A percentile compares a stretch with the other conserved stretches of the same genome.
Conservation (phyloP, 1,140 invertebrate species). For the Megalopta genalis region DNA sequence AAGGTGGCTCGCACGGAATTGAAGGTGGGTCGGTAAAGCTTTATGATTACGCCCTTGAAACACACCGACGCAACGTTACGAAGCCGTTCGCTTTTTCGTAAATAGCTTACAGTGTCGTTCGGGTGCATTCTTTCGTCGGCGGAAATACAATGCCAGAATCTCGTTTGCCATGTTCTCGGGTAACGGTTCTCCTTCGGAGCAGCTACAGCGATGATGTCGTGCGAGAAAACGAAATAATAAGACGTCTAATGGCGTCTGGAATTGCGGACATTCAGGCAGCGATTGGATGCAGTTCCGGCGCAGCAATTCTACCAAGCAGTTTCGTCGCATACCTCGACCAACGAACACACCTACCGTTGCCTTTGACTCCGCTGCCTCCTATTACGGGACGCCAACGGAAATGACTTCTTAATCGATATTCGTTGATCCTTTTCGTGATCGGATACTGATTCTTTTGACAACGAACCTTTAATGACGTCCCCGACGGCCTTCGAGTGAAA, state of each 20-base stretch:
- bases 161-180: slow-evolving; percentile 51
- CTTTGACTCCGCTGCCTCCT: slow-evolving; percentile 35
- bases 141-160: slow-evolving; percentile 54
- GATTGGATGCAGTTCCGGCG: slow-evolving; percentile 72
- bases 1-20: slow-evolving; percentile 1
- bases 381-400: slow-evolving; percentile 48
- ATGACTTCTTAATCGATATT: slow-evolving; percentile 76
- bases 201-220: slow-evolving; percentile 56
- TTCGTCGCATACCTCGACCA: slow-evolving; percentile 48
- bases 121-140: slow-evolving; percentile 49
- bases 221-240: slow-evolving; percentile 75
- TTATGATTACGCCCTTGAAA: slow-evolving; percentile 4
- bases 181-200: slow-evolving; percentile 59
- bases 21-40: slow-evolving; percentile 21
- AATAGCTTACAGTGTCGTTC: slow-evolving; percentile 54
- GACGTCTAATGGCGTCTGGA: slow-evolving; percentile 69
- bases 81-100: slow-evolving; percentile 25
- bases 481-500: slow-evolving; percentile 1
- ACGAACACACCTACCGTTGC: slow-evolving; percentile 33
- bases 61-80: slow-evolving; percentile 5
- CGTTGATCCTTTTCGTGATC: slow-evolving; percentile 51
- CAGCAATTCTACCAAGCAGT: slow-evolving; percentile 65
- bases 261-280: slow-evolving; percentile 71
- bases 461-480: slow-evolving; percentile 32
- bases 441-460: slow-evolving; percentile 19